These are phyloP conservation scores for Zele albiditarsus DNA, from an alignment of 2,888 invertebrate genomes.

Conservation along the genomic window DNA sequence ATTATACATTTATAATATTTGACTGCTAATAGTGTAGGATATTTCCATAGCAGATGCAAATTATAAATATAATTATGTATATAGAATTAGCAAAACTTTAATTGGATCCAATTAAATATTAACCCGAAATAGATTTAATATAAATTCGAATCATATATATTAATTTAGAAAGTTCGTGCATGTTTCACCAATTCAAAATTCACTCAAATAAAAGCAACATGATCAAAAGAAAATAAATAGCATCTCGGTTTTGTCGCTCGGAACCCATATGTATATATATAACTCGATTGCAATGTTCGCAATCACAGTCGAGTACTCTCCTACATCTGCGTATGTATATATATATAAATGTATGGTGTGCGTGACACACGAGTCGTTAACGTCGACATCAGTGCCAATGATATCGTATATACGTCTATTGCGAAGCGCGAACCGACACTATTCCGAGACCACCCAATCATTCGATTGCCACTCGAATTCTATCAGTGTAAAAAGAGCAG, in stretches of 20 bases:
- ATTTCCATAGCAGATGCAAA: too few species aligned
- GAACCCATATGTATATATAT: not conserved
- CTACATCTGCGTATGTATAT: not conserved
- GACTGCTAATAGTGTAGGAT: too few species aligned
- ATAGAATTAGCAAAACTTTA: not conserved
- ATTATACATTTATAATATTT: too few species aligned
- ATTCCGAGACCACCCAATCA: slow-evolving; percentile 31
- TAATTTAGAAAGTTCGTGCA: not conserved
- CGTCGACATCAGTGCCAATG: slow-evolving; percentile 31
- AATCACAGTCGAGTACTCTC: not conserved
- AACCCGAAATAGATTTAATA: not conserved
- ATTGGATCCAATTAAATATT: not conserved
- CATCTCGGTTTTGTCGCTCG: not conserved
- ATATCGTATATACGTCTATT: slow-evolving; percentile 2
- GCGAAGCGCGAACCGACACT: slow-evolving; percentile 16
- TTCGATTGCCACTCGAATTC: slow-evolving; percentile 30
- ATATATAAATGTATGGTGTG: slow-evolving; percentile 2
- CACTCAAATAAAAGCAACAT: not conserved
- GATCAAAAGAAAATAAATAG: slow-evolving; percentile 1
- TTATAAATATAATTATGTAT: not conserved
- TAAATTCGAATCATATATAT: not conserved
- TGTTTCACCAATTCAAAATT: not conserved
- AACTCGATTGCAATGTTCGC: not conserved
- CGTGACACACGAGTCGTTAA: slow-evolving; percentile 35
- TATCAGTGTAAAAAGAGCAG: slow-evolving; percentile 14